Evolutionary conservation across 2,113 vertebrate genomes (phyloP), one percentile per base, ranked within the genome.

Genomic region (Mungos mungo): DNA sequence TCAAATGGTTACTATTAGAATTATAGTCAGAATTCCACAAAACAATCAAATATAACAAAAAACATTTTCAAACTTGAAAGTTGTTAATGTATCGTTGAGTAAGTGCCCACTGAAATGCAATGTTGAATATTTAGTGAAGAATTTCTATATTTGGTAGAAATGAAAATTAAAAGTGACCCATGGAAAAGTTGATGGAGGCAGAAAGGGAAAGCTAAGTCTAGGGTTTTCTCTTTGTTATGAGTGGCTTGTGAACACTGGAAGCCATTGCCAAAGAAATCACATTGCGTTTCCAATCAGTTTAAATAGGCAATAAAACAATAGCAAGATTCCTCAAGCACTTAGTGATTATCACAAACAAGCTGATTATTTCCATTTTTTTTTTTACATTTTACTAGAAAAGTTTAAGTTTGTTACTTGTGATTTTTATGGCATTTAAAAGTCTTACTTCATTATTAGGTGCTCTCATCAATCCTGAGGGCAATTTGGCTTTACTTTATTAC

Each of bases 401-500:
- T 95, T 74, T 2, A 0, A 94, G 14, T 57, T 72, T 83, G 41
- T 50, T 86, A 77, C 45, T 66, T 57, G 8, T 29, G 90, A 63
- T 27, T 74, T 96, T 88, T 60, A 41, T 0, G 0, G 33, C 66
- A 68, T 85, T 92, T 85, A 71, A 90, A 96, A 90, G 82, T 94
- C 45, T 92, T 77, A 47, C 71, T 21, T 96, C 82, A 95, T 84
- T 96, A 97, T 88, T 82, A 72, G 60, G 76, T 98, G 91, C 87
- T 89, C 60, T 93, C 57, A 66, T 93, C 11, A 93, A 82, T 47
- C 57, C 85, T 66, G 41, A 98, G 77, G 79, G 68, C 25, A 98
- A 23, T 45, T 92, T 95, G 86, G 41, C 76, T 98, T 93, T 65
- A 88, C 93, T 97, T 66, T 95, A 90, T 97, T 97, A 69, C 63